These are phyloP conservation scores for Bradynema listronoti DNA, from an alignment of 1,140 invertebrate genomes.

Conservation along the genomic window DNA sequence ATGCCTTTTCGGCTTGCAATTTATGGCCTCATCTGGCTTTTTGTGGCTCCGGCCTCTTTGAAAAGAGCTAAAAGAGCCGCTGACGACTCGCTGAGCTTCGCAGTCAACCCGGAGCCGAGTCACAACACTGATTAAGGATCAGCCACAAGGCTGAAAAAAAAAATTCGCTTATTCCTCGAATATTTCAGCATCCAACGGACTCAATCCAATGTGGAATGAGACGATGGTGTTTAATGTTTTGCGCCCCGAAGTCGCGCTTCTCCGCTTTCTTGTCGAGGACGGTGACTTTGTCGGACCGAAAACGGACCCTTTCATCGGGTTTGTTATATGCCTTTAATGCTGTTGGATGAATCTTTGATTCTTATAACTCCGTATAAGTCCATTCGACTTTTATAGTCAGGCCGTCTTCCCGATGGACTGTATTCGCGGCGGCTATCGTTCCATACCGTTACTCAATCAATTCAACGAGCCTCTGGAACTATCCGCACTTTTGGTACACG, in stretches of 20 bases:
- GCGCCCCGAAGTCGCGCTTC: slow-evolving; percentile 78
- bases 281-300: slow-evolving; percentile 85
- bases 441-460: slow-evolving; percentile 79
- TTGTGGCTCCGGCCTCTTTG: no score
- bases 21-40: no score
- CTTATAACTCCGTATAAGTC: no score
- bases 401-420: slow-evolving; percentile 76
- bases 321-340: no score
- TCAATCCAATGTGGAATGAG: slow-evolving; percentile 91
- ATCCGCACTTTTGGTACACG: slow-evolving; percentile 72
- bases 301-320: slow-evolving; percentile 84
- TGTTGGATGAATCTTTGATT: no score
- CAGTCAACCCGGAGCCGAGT: no score
- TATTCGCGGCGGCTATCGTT: slow-evolving; percentile 70
- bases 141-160: neutral
- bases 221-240: slow-evolving; percentile 74
- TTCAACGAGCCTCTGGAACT: slow-evolving; percentile 87
- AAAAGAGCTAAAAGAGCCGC: no score
- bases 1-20: no score
- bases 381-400: no score
- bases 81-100: no score
- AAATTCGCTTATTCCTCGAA: neutral
- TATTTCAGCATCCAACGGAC: slow-evolving; percentile 78
- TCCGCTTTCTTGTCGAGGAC: slow-evolving; percentile 87
- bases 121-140: no score